phyloP scores from a whole-genome alignment of 2,113 vertebrate genomes.

The Hylia prasina region DNA sequence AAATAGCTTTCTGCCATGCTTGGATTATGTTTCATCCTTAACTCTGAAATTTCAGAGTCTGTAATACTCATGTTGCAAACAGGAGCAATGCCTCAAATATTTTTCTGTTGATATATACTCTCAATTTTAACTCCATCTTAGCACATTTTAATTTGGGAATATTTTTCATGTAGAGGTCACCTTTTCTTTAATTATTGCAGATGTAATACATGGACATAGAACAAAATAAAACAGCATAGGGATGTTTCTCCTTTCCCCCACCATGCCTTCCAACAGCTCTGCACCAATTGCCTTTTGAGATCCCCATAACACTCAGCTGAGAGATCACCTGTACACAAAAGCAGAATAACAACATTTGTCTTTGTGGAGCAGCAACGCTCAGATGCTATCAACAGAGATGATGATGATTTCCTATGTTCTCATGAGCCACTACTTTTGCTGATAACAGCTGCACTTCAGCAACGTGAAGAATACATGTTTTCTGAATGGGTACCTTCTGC shows the following conservation, averaged over 20 bases:
- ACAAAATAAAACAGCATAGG: background rate
- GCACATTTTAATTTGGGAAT: background rate
- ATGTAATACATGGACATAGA: fast-evolving
- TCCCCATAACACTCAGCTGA: background rate
- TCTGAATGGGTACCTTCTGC: background rate
- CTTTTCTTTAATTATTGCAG: background rate
- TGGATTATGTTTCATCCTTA: background rate
- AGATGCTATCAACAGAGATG: background rate
- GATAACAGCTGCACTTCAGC: background rate
- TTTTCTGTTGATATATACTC: background rate
- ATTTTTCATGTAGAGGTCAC: background rate
- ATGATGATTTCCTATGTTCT: background rate
- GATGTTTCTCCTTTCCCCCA: background rate
- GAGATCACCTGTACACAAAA: background rate
- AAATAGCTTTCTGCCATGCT: background rate
- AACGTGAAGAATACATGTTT: background rate
- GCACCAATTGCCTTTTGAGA: background rate
- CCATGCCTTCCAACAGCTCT: background rate
- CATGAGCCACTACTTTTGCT: background rate
- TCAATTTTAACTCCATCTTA: background rate
- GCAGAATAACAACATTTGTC: background rate
- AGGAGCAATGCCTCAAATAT: background rate
- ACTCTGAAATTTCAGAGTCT: background rate
- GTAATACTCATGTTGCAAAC: background rate
- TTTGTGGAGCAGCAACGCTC: background rate